Conservation (phyloP, 2,113 vertebrate species). For the Promerops cafer region DNA sequence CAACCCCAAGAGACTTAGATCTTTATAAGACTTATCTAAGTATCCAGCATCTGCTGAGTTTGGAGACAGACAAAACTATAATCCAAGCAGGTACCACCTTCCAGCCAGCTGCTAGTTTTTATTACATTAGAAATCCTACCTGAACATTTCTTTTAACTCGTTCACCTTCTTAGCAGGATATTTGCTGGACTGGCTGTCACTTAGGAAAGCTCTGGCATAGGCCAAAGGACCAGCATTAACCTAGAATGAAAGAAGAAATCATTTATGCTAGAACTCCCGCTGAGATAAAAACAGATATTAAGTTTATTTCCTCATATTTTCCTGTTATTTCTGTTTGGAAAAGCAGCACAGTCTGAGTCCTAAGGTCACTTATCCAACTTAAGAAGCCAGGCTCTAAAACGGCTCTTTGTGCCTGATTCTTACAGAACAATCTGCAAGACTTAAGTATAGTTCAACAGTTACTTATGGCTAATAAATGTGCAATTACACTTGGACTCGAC, state of each 20-base stretch:
- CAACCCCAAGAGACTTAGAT: not conserved
- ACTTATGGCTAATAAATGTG: not conserved
- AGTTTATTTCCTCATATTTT: not conserved
- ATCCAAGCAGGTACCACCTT: not conserved
- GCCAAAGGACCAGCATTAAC: conserved; percentile 97
- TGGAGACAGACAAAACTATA: not conserved
- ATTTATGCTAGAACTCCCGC: not conserved
- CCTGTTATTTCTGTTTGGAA: not conserved
- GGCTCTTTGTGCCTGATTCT: not conserved
- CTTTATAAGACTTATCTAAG: not conserved
- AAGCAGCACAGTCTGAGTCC: not conserved
- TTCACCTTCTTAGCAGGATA: conserved; percentile 87
- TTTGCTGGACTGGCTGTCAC: conserved; percentile 82
- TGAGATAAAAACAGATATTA: not conserved
- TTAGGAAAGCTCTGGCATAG: conserved; percentile 93
- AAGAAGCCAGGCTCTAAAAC: not conserved
- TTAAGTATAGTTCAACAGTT: not conserved
- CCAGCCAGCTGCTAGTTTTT: not conserved
- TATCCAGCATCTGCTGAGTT: not conserved
- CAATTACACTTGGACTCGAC: not conserved
- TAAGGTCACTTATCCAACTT: not conserved
- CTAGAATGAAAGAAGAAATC: conserved; percentile 61
- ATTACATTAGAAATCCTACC: conserved; percentile 70
- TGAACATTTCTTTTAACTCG: conserved; percentile 93
- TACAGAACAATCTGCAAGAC: not conserved